Percentiles rank a stretch among this genome's conserved stretches.
These are phyloP conservation scores for Drosophila siamana DNA, from an alignment of 2,888 invertebrate genomes.

Conservation along the genomic window DNA sequence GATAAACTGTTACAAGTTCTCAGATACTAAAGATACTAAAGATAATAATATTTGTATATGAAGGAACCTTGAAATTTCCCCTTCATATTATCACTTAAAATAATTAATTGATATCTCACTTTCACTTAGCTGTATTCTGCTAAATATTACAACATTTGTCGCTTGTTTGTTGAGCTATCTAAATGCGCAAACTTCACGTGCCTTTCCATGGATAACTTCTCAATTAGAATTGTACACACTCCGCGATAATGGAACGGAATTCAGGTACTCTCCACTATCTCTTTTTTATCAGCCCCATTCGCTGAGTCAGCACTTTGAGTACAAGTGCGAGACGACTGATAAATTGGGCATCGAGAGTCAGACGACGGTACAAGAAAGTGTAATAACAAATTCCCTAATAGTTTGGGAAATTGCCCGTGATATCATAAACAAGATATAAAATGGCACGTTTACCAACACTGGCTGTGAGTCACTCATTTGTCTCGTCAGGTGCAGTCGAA, in stretches of 20 bases:
- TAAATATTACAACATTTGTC: too few species aligned
- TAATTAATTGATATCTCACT: too few species aligned
- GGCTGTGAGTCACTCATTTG: background rate
- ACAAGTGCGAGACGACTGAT: conserved; percentile 19
- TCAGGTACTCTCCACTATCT: background rate
- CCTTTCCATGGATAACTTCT: background rate
- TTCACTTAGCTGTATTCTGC: too few species aligned
- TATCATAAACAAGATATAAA: conserved; percentile 19
- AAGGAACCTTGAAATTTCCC: too few species aligned
- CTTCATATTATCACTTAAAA: too few species aligned
- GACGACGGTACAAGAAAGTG: background rate
- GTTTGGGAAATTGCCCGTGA: conserved; percentile 7
- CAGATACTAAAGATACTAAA: too few species aligned
- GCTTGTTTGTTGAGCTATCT: background rate
- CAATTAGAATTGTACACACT: conserved; percentile 10
- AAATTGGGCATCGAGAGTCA: conserved; percentile 5
- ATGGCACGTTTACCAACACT: conserved; percentile 3
- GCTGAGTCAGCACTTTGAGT: conserved; percentile 30
- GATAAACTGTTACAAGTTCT: too few species aligned
- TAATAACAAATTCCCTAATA: background rate
- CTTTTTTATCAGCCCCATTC: conserved; percentile 9
- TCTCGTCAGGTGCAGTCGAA: background rate
- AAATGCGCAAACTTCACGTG: background rate
- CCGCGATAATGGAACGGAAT: background rate
- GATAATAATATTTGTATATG: too few species aligned